Conservation (phyloP, 2,797 vertebrate genomes). For the Enteromius afrohamiltoni region DNA sequence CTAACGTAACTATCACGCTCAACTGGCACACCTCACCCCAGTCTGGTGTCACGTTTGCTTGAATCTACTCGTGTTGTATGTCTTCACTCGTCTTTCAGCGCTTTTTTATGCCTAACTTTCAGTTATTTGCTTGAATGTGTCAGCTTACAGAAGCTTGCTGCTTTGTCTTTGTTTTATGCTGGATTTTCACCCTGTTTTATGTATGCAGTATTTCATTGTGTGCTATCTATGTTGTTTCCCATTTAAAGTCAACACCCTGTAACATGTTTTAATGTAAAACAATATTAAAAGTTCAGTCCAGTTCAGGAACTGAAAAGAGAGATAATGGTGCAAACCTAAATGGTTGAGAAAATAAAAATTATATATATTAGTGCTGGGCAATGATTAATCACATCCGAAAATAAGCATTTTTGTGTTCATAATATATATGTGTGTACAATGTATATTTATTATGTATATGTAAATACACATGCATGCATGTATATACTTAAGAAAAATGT, state of each 20-base stretch:
- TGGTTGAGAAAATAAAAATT: too few species aligned
- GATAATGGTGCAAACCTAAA: too few species aligned
- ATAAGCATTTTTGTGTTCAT: too few species aligned
- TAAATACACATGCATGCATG: too few species aligned
- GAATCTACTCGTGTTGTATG: constrained; percentile 29
- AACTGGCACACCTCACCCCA: constrained; percentile 42
- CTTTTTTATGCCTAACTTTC: constrained; percentile 45
- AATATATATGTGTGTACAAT: too few species aligned
- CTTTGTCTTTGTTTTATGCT: neutral
- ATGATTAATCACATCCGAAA: too few species aligned
- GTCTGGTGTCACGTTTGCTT: constrained; percentile 28
- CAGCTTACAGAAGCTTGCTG: constrained; percentile 15
- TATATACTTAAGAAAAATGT: too few species aligned
- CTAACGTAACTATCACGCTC: constrained; percentile 86
- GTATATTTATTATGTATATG: too few species aligned
- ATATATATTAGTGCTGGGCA: too few species aligned
- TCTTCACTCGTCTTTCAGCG: constrained; percentile 60
- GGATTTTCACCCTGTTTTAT: constrained; percentile 2
- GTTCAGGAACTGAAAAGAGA: too few species aligned
- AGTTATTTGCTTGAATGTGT: constrained; percentile 7
- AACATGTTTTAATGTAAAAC: neutral
- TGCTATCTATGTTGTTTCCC: constrained; percentile 16
- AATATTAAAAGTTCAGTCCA: neutral
- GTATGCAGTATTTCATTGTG: constrained; percentile 9
- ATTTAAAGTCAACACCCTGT: constrained; percentile 17